phyloP scores from a whole-genome alignment of 2,797 vertebrate genomes.

The Peromyscus melanophrys region DNA sequence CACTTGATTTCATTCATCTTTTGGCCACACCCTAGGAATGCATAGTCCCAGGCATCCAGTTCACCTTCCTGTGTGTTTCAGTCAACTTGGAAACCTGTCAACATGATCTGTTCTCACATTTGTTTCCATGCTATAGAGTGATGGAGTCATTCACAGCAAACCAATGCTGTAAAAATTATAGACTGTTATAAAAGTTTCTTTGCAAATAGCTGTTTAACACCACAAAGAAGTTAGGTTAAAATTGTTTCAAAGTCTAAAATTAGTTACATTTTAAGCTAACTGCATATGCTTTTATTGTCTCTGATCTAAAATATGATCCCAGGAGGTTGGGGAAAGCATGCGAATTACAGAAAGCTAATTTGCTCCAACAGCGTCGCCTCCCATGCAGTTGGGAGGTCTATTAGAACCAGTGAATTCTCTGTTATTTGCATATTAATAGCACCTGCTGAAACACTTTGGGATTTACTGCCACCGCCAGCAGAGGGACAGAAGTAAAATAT shows the following conservation, averaged over 20 bases:
- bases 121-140: slow-evolving; percentile 75
- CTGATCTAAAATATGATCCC: slow-evolving; percentile 92
- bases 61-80: background rate
- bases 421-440: slow-evolving; percentile 93
- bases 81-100: slow-evolving; percentile 10
- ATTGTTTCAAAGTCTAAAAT: slow-evolving; percentile 90
- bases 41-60: background rate
- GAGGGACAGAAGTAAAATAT: slow-evolving; percentile 89
- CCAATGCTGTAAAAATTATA: slow-evolving; percentile 85
- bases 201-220: slow-evolving; percentile 87
- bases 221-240: slow-evolving; percentile 89
- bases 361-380: slow-evolving; percentile 91
- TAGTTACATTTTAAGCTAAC: slow-evolving; percentile 90
- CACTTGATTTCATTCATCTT: slow-evolving; percentile 11
- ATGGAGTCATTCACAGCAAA: slow-evolving; percentile 80
- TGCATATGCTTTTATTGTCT: slow-evolving; percentile 91
- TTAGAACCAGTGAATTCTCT: slow-evolving; percentile 89
- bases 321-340: slow-evolving; percentile 90
- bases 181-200: slow-evolving; percentile 87
- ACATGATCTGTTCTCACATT: slow-evolving; percentile 72
- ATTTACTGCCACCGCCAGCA: slow-evolving; percentile 90
- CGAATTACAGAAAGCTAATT: slow-evolving; percentile 92
- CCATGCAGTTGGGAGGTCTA: slow-evolving; percentile 91
- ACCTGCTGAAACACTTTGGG: slow-evolving; percentile 91
- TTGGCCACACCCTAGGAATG: background rate